A percentile compares a stretch with the other conserved stretches of the same genome.
phyloP scores from a whole-genome alignment of 2,113 vertebrate species.

The Fregetta grallaria region DNA sequence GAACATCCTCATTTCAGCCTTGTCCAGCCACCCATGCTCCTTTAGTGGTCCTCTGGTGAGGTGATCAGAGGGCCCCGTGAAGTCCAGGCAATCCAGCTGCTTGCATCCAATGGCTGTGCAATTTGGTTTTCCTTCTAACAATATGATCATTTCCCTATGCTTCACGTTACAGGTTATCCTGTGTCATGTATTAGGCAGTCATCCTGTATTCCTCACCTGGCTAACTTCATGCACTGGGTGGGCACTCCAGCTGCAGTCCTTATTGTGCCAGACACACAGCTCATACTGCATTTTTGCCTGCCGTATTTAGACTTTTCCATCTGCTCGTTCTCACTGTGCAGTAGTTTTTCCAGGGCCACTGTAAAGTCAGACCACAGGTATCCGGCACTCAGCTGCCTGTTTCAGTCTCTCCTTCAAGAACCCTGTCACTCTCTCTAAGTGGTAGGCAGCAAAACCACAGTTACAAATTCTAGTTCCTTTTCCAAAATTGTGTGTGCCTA shows the following conservation, averaged over 20 bases:
- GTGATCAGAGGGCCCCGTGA: neutral
- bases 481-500: neutral
- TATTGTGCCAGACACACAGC: fast-evolving
- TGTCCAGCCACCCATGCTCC: neutral
- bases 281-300: neutral
- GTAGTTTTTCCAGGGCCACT: neutral
- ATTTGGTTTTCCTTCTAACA: neutral
- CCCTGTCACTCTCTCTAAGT: neutral
- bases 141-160: neutral
- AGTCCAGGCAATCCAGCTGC: neutral
- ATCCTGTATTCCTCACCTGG: neutral
- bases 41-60: neutral
- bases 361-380: neutral
- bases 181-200: neutral
- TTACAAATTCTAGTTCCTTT: neutral
- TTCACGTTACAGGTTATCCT: neutral
- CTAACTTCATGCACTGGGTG: neutral
- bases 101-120: neutral
- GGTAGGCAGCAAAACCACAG: neutral
- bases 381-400: neutral
- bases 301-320: neutral
- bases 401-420: neutral
- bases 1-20: neutral
- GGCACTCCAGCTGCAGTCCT: neutral
- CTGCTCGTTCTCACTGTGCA: neutral